Evolutionary conservation across 1,140 invertebrate genomes (phyloP).

Genomic region (Drosophila carrolli): DNA sequence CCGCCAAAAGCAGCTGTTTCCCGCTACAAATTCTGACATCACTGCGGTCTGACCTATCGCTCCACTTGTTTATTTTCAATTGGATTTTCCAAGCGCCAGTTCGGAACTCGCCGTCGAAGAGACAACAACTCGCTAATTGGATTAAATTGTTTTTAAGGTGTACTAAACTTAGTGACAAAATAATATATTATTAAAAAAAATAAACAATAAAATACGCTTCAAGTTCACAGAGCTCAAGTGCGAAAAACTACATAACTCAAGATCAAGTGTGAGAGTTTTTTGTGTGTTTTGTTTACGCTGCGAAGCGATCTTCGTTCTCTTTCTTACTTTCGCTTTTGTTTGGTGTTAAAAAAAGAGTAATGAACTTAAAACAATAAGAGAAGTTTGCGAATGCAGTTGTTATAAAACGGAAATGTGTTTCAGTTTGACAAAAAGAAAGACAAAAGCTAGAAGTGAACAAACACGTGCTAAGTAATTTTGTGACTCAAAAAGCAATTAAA

Average conservation of each 20-base stretch:
- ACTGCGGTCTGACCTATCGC: constrained; percentile 7
- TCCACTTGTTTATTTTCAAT: constrained; percentile 61
- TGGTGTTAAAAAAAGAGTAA: constrained; percentile 23
- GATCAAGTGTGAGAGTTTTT: constrained; percentile 6
- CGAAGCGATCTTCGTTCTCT: constrained; percentile 34
- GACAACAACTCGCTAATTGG: constrained; percentile 22
- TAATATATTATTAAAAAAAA: constrained; percentile 3
- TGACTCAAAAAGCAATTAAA: constrained; percentile 5
- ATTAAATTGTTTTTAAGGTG: constrained; percentile 44
- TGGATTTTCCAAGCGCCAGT: constrained; percentile 64
- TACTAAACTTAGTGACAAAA: not conserved
- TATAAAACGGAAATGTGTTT: constrained; percentile 30
- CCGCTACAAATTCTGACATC: not conserved
- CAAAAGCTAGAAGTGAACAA: constrained; percentile 26
- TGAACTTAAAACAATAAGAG: constrained; percentile 18
- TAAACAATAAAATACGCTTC: not conserved
- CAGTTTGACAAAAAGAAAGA: not conserved
- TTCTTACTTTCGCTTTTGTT: constrained; percentile 52
- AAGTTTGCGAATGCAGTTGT: constrained; percentile 19
- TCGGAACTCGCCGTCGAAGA: constrained; percentile 49
- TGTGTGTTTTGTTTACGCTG: constrained; percentile 34
- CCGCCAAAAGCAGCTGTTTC: not conserved
- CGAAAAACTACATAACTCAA: constrained; percentile 1
- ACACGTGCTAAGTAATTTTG: constrained; percentile 29
- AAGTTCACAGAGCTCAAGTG: constrained; percentile 28